phyloP scores from a whole-genome alignment of 2,888 invertebrate species.

The Pseudococcus longispinus region DNA sequence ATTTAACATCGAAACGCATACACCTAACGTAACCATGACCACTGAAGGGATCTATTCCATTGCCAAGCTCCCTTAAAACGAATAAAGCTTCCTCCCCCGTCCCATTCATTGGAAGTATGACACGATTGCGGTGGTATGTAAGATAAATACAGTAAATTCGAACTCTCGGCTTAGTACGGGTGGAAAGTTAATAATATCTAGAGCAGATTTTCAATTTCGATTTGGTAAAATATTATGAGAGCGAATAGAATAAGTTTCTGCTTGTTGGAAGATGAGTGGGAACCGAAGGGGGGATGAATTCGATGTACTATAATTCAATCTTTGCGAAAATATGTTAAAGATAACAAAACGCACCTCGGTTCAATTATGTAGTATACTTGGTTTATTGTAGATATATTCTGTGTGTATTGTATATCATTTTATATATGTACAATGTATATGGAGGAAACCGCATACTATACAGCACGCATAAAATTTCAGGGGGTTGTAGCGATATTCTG shows the following conservation, averaged over 20 bases:
- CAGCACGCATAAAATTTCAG: not conserved
- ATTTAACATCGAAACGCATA: not conserved
- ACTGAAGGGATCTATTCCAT: not conserved
- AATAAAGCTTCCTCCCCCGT: not conserved
- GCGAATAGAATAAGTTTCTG: not conserved
- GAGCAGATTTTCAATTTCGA: constrained; percentile 32
- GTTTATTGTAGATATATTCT: constrained; percentile 26
- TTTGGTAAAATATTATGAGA: constrained; percentile 15
- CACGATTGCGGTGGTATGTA: not conserved
- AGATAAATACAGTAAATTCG: constrained; percentile 11
- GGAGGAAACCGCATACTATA: not conserved
- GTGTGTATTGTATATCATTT: constrained; percentile 3
- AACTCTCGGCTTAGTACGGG: not conserved
- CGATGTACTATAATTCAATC: constrained; percentile 21
- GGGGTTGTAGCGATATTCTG: not conserved
- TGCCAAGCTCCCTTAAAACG: not conserved
- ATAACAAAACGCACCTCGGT: constrained; percentile 16
- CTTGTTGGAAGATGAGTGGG: not conserved
- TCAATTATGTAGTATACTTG: constrained; percentile 13
- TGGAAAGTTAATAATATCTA: constrained; percentile 15
- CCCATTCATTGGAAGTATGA: not conserved
- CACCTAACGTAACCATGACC: not conserved
- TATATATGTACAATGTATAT: not conserved
- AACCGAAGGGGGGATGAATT: not conserved
- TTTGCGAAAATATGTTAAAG: constrained; percentile 16